Conservation (phyloP, 2,797 vertebrate species). For the Chaetodon trifasciatus region DNA sequence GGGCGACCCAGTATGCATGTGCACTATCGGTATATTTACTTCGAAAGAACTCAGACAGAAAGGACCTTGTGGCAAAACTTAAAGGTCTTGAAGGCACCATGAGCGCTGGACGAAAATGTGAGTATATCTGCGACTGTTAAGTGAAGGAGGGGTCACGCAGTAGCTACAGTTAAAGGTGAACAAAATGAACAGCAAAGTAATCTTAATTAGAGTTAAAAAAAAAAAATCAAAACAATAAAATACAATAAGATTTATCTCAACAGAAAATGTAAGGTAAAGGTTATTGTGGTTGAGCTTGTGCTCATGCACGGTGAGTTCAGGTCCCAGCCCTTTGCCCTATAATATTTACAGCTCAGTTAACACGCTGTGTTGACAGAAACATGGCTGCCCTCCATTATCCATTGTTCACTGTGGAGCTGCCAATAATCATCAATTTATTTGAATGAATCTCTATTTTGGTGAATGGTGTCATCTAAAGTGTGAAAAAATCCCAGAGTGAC, state of each 20-base stretch:
- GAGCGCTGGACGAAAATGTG: constrained; percentile 95
- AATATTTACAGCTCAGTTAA: neutral
- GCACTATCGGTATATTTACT: constrained; percentile 91
- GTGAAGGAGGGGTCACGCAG: neutral
- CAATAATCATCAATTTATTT: neutral
- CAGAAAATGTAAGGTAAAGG: rapidly evolving
- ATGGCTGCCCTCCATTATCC: neutral
- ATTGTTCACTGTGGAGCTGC: neutral
- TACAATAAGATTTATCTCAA: no score
- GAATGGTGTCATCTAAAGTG: neutral
- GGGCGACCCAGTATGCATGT: constrained; percentile 94
- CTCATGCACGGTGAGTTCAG: no score
- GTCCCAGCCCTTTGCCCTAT: rapidly evolving
- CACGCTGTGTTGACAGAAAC: no score
- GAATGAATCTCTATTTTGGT: neutral
- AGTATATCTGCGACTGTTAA: constrained; percentile 76
- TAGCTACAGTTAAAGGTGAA: neutral
- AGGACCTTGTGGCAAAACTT: constrained; percentile 88
- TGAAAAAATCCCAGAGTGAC: neutral
- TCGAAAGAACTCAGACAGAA: constrained; percentile 83
- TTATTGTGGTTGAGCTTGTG: neutral
- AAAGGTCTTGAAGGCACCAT: constrained; percentile 91
- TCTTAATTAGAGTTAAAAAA: no score
- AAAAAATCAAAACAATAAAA: neutral
- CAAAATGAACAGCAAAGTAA: neutral